Evolutionary conservation across 2,113 vertebrate genomes (phyloP), one percentile per base, ranked within the genome.

Genomic region (Aspidoscelis tigris): DNA sequence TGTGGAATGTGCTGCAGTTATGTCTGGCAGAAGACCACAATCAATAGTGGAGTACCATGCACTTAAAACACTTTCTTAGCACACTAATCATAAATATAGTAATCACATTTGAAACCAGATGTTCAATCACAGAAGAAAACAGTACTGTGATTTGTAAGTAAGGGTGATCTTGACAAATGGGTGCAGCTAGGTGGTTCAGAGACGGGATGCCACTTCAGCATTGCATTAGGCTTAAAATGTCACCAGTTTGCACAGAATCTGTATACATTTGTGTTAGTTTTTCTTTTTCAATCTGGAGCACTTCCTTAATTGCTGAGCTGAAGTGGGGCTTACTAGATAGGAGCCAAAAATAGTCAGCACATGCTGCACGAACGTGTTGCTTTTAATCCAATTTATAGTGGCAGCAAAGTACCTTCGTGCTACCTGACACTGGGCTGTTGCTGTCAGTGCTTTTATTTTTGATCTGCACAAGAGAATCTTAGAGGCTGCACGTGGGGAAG

Each of bases 341-440:
- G 76, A 85, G 78, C 77, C 83, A 41, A 53, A 80, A 79, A 80
- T 80, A 85, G 69, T 12, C 43, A 50, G 61, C 58, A 58, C 4
- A 20, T 78, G 76, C 68, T 84, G 68, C 78, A 84, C 20, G 14
- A 78, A 72, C 16, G 12, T 33, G 43, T 55, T 73, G 76, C 21
- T 78, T 77, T 84, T 84, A 73, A 73, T 73, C 69, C 58, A 64
- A 72, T 66, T 85, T 80, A 50, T 78, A 79, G 83, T 39, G 77
- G 44, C 11, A 53, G 83, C 44, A 73, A 80, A 79, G 58, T 73
- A 72, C 58, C 61, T 72, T 80, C 76, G 44, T 74, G 64, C 58
- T 22, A 79, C 26, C 70, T 79, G 69, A 78, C 83, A 79, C 47
- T 22, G 66, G 41, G 22, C n/a, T 66, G 55, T 74, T 24, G 43